These are phyloP conservation scores for Myrmecobius fasciatus DNA, from an alignment of 2,113 vertebrate genomes.

Conservation along the genomic window DNA sequence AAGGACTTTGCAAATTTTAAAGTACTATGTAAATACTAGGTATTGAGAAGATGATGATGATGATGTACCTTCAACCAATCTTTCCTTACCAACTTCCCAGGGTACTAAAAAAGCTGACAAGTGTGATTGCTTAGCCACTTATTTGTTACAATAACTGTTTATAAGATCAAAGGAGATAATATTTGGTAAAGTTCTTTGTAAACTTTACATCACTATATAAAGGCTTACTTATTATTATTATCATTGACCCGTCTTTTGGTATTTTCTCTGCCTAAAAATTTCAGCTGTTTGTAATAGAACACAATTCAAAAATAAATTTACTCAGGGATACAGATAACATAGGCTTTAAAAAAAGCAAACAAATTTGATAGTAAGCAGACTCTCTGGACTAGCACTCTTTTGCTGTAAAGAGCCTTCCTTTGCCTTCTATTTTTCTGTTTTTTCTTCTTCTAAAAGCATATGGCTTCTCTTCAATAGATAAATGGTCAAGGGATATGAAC, in stretches of 20 bases:
- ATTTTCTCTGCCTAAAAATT: background rate
- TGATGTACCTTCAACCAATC: too few species aligned
- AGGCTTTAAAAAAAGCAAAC: background rate
- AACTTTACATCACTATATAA: background rate
- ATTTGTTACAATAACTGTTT: background rate
- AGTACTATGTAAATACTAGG: too few species aligned
- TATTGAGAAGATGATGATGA: too few species aligned
- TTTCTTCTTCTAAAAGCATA: background rate
- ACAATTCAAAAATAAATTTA: background rate
- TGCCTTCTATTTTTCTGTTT: background rate
- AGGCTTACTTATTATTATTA: background rate
- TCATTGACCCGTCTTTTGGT: background rate
- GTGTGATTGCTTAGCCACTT: background rate
- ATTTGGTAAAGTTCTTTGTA: background rate
- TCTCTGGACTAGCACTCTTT: background rate
- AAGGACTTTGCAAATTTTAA: too few species aligned
- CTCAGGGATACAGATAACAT: background rate
- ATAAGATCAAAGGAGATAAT: background rate
- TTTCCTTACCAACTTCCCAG: background rate
- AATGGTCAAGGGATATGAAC: too few species aligned
- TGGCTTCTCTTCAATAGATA: too few species aligned
- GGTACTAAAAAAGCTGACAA: background rate
- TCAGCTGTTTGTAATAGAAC: background rate
- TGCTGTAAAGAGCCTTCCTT: background rate
- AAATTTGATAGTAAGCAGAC: background rate